Conservation (phyloP, 2,113 vertebrate genomes). For the Heloderma charlesbogerti region DNA sequence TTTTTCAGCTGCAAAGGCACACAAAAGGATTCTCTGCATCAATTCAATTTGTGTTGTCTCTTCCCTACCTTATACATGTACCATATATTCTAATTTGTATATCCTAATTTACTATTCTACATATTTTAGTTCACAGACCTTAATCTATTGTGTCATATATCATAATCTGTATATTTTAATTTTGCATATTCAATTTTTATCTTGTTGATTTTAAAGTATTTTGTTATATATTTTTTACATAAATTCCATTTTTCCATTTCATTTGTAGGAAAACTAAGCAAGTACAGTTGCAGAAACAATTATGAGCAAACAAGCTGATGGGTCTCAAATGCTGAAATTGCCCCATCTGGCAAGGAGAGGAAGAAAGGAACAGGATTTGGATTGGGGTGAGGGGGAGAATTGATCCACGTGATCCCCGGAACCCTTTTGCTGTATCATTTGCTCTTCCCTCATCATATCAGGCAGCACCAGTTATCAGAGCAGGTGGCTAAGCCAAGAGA, state of each 20-base stretch:
- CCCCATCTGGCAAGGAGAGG: neutral
- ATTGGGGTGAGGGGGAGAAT: neutral
- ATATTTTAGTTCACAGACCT: no score
- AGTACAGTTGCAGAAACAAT: slow-evolving; percentile 63
- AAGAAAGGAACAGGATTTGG: neutral
- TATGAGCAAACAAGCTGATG: slow-evolving; percentile 15
- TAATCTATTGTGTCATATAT: no score
- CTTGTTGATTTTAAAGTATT: no score
- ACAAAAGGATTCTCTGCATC: no score
- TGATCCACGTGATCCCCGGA: neutral
- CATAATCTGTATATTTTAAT: no score
- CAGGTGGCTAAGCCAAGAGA: slow-evolving; percentile 17
- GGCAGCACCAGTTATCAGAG: slow-evolving; percentile 14
- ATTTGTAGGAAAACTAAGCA: slow-evolving; percentile 54
- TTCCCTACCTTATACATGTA: no score
- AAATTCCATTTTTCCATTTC: slow-evolving; percentile 58
- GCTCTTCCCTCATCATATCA: neutral
- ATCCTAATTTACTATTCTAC: no score
- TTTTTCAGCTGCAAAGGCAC: no score
- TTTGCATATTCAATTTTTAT: no score
- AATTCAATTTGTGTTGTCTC: no score
- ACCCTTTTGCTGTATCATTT: neutral
- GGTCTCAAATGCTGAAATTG: neutral
- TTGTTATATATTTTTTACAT: slow-evolving; percentile 63
- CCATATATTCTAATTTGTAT: no score